phyloP scores from a whole-genome alignment of 2,888 invertebrate species.

The Drosophila mimica region DNA sequence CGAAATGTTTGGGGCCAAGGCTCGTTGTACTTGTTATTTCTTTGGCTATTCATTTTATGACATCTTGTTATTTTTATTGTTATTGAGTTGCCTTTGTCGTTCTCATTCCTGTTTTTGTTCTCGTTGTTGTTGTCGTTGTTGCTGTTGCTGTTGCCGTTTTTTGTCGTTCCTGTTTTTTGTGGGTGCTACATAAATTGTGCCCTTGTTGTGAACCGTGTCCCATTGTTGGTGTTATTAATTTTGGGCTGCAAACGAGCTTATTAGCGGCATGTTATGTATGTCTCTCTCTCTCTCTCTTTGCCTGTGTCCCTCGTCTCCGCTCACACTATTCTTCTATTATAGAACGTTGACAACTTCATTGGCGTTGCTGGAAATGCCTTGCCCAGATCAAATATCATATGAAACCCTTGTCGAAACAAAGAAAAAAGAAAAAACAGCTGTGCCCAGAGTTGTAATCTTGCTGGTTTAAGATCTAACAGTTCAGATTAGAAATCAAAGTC shows the following conservation, averaged over 20 bases:
- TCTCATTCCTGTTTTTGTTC: conserved; percentile 1
- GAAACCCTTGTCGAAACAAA: conserved; percentile 61
- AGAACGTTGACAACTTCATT: conserved; percentile 71
- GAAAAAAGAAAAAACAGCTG: conserved; percentile 23
- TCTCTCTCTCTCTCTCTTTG: background rate
- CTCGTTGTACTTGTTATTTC: conserved; percentile 57
- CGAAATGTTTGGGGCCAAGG: conserved; percentile 19
- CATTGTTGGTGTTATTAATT: conserved; percentile 56
- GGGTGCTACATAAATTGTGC: conserved; percentile 61
- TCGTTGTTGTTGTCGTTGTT: conserved; percentile 10
- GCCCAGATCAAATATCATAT: conserved; percentile 63
- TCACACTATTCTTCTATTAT: background rate
- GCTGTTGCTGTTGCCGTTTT: conserved; percentile 24
- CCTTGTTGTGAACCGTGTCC: conserved; percentile 42
- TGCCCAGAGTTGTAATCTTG: conserved; percentile 55
- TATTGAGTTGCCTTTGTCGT: conserved; percentile 78
- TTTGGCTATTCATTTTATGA: conserved; percentile 70
- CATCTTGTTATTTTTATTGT: conserved; percentile 80
- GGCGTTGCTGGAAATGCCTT: conserved; percentile 10
- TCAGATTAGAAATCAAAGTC: conserved; percentile 75
- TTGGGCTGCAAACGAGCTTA: conserved; percentile 73
- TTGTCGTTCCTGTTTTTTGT: conserved; percentile 12
- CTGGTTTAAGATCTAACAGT: conserved; percentile 62
- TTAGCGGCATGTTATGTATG: conserved; percentile 66
- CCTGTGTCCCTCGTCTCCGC: background rate